Base-by-base conservation (phyloP, 2,888 invertebrate genomes). In the Eupeodes latifasciatus region DNA sequence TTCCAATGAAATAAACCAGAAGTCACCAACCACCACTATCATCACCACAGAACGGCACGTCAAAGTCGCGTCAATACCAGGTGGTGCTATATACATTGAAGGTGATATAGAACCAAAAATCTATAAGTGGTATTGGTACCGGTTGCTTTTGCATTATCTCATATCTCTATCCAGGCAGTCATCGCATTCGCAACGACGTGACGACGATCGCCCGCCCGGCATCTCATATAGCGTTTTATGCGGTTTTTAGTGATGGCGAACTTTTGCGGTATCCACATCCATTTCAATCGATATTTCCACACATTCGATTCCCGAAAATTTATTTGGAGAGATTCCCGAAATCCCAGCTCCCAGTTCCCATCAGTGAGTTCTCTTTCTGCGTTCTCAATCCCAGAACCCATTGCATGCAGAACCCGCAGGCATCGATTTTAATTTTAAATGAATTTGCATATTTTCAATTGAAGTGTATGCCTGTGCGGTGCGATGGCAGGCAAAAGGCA, bases 351-450 rank as follows among this genome's bases (percentile, higher is more conserved):
- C 40, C 40, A 1, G 40, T 40, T 40, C 40, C 40, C 40, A 40
- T 40, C 40, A 9, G 40, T 4, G n/a, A 11, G 3, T 7, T 34
- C 11, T 10, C 4, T 16, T 64, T 19, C 61, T 9, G 10, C 16
- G n/a, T 10, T 16, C 36, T n/a, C n/a, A 36, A n/a, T 62, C 64
- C 11, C 51, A 47, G 44, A 27, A n/a, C 34, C n/a, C 51, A 19
- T 49, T 27, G 47, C 27, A 16, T 19, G 7, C 64, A 64, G 27
- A 66, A 16, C 55, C 9, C 19, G 44, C 12, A 44, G 14, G 47
- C 75, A 71, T 76, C 76, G 59, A 76, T 81, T 85, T 76, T 72
- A 81, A 80, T 85, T 85, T 85, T 76, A 53, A 61, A 81, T 72
- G 74, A 78, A 72, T 85, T 81, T 81, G 66, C 81, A 74, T 74